Conservation (phyloP, 2,888 invertebrate species). For the Ryuthela nishihirai region DNA sequence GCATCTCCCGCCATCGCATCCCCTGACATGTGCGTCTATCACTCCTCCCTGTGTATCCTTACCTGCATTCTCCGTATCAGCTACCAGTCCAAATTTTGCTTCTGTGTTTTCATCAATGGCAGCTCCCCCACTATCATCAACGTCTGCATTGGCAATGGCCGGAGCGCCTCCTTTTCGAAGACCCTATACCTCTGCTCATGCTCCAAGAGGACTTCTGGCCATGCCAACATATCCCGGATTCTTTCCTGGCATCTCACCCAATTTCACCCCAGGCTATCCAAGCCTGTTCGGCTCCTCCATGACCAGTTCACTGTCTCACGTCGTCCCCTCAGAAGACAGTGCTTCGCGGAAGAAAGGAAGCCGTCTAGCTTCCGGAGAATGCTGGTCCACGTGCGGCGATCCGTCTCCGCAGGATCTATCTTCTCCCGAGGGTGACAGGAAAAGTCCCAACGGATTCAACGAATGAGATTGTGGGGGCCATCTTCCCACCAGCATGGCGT, state of each 20-base stretch:
- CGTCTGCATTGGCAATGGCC: constrained; percentile 15
- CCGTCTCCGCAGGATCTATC: constrained; percentile 32
- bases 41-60: neutral
- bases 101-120: constrained; percentile 3
- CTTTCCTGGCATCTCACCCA: constrained; percentile 28
- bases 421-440: constrained; percentile 19
- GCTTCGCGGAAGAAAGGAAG: constrained; percentile 14
- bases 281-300: constrained; percentile 26
- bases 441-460: constrained; percentile 31
- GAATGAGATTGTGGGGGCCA: no score
- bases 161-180: constrained; percentile 19
- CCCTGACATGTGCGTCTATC: neutral
- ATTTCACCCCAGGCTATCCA: constrained; percentile 27
- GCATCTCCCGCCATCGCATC: neutral
- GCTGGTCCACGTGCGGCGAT: constrained; percentile 23
- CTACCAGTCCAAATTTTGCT: constrained; percentile 9
- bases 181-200: constrained; percentile 20
- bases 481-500: no score
- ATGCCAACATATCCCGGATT: constrained; percentile 32
- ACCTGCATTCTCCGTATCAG: constrained; percentile 14
- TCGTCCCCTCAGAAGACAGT: constrained; percentile 1
- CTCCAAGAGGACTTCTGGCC: constrained; percentile 18
- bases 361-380: constrained; percentile 4
- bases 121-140: neutral
- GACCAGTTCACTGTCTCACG: constrained; percentile 3